Base-by-base conservation (phyloP, 2,113 vertebrate genomes). In the Seriola dumerili region DNA sequence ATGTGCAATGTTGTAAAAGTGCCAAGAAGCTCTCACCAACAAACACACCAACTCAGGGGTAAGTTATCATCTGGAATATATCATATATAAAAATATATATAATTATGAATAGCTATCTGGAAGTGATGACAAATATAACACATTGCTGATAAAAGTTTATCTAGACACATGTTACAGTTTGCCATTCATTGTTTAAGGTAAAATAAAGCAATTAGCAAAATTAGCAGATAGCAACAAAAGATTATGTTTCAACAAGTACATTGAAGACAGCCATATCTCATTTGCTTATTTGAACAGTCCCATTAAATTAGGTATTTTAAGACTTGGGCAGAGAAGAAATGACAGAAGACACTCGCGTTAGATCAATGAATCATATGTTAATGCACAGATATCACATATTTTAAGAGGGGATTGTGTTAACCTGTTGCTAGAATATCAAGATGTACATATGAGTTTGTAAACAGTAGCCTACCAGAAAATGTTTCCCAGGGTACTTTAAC, bases 391-490 rank as follows among this genome's bases (percentile, higher is more conserved):
- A 36, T 52, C 3, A 29, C 34, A 55, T 25, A 34, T 46, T 50
- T 13, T 17, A 17, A 19, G 0, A 1, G 17, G 6, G 4, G 17
- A 16, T 11, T 29, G 50, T 3, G 34, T 59, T 59, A 75, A 91
- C 81, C 84, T 83, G 77, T 87, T 85, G 85, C 78, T 76, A 17
- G 25, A 72, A 46, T 8, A 5, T 65, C 13, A 58, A 23, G 3
- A 19, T 59, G 63, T 52, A 9, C 7, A 38, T 14, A 3, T 29
- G 14, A 16, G 4, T 32, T 7, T 40, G 29, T 36, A 23, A 61
- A 36, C 1, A 17, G 23, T 42, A 42, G 10, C 8, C 8, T 8
- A 17, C 0, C 3, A 52, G 10, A 50, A 50, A 68, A 36, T 2
- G 0, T 16, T 38, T 21, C 16, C 23, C 1, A 76, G 0, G 8